These are phyloP conservation scores for Smittia sp. DNA, from an alignment of 2,888 invertebrate genomes.

Conservation along the genomic window DNA sequence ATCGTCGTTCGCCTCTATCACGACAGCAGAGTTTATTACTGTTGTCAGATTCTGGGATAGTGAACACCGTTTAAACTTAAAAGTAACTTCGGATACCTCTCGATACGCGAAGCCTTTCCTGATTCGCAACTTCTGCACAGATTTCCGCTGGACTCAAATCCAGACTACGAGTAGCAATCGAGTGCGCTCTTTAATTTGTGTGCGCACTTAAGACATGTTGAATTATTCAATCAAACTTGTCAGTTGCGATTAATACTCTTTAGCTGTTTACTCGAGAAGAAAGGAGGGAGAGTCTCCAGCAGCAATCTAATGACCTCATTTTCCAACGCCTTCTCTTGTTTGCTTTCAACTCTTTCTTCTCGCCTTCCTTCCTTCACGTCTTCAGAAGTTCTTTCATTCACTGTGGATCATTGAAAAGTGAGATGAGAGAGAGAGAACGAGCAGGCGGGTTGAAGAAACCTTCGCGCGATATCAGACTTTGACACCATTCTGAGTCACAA, in stretches of 20 bases:
- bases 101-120: too few species aligned
- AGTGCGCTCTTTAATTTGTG: too few species aligned
- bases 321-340: slow-evolving; percentile 27
- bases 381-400: neutral
- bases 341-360: slow-evolving; percentile 32
- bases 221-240: slow-evolving; percentile 15
- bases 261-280: neutral
- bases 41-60: too few species aligned
- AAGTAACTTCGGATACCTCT: too few species aligned
- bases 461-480: slow-evolving; percentile 19
- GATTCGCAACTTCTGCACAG: too few species aligned
- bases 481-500: slow-evolving; percentile 12
- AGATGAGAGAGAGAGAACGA: neutral
- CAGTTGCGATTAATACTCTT: neutral
- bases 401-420: slow-evolving; percentile 2
- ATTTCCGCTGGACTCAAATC: too few species aligned
- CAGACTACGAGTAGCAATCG: too few species aligned
- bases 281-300: slow-evolving; percentile 13
- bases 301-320: slow-evolving; percentile 40
- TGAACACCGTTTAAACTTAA: too few species aligned
- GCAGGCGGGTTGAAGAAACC: neutral
- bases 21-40: too few species aligned
- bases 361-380: slow-evolving; percentile 16
- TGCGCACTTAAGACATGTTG: too few species aligned
- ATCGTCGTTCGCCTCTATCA: too few species aligned